Base-by-base conservation (phyloP, 2,888 invertebrate genomes). In the Byasa hedistus region DNA sequence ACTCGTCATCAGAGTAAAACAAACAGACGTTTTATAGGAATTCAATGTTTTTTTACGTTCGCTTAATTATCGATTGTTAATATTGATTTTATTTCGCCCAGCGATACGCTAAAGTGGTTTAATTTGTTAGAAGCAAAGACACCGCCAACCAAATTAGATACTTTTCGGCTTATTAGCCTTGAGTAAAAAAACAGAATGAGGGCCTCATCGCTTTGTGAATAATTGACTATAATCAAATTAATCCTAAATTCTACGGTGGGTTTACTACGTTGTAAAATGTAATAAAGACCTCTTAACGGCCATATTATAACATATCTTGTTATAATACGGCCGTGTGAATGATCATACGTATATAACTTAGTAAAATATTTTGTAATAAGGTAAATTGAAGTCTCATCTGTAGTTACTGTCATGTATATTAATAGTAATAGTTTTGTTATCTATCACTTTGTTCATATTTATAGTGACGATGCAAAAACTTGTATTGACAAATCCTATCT, bases 171-270 rank as follows among this genome's bases (percentile, higher is more conserved):
- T 91, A 91, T 91, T 91, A 91, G 86, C 85, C 86, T 82, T 77
- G 78, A 79, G 78, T 79, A 90, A 87, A 87, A 91, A 87, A 91
- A 84, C 82, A 72, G 81, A 88, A 85, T 84, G 84, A 85, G 85
- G 70, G 73, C 80, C 83, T 61, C 83, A 86, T 85, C 86, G 84
- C 85, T 87, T 89, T 85, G 87, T 90, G 89, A 89, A 89, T 91
- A 91, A 91, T 91, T 91, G 90, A 89, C 89, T 81, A 89, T 89
- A 91, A 91, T 91, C 90, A 91, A 91, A 91, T 91, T 90, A 91
- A 91, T 90, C 85, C 89, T 87, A 86, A 89, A 89, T 90, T 86
- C 88, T 87, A 91, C 90, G 89, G 91, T 91, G 87, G 88, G 91
- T 91, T 91, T 91, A 91, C 83, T 86, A 79, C 89, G 89, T 78